These are phyloP conservation scores for Antheraea mylitta DNA, from an alignment of 1,140 invertebrate species.

Conservation along the genomic window DNA sequence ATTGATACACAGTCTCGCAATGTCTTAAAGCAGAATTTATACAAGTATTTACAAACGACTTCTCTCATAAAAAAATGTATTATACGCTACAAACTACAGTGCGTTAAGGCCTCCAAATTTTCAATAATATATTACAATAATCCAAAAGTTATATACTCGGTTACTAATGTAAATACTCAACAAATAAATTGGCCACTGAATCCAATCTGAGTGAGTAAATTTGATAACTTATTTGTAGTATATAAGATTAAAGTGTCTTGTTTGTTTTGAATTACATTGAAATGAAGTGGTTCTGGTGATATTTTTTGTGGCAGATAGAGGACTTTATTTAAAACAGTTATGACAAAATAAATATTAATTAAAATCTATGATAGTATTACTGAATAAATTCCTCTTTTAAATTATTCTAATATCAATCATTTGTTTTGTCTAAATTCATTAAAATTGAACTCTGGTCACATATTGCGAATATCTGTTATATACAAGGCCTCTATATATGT, in stretches of 20 bases:
- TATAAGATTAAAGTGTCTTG: too few species aligned
- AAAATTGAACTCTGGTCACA: background rate
- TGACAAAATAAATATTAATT: too few species aligned
- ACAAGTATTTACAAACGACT: conserved; percentile 37
- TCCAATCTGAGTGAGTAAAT: conserved; percentile 48
- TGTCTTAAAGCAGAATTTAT: conserved; percentile 56
- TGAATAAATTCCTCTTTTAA: background rate
- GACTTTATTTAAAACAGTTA: too few species aligned
- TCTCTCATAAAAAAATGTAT: conserved; percentile 23
- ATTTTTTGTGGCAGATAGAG: too few species aligned
- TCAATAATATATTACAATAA: too few species aligned
- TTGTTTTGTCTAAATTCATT: background rate
- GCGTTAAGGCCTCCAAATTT: conserved; percentile 34
- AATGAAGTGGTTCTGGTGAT: too few species aligned
- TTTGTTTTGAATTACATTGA: too few species aligned
- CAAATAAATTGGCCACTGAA: conserved; percentile 51
- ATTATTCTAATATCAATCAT: background rate
- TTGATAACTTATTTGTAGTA: too few species aligned
- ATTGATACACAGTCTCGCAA: conserved; percentile 70
- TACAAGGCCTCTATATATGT: conserved; percentile 26
- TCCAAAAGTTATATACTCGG: conserved; percentile 10
- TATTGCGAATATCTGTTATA: conserved; percentile 1
- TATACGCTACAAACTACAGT: background rate
- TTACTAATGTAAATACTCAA: conserved; percentile 12
- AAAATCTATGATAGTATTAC: too few species aligned